Base-by-base conservation (phyloP, 30 jellyfish, hydroid and myxozoan genomes). In the Turritopsis rubra region DNA sequence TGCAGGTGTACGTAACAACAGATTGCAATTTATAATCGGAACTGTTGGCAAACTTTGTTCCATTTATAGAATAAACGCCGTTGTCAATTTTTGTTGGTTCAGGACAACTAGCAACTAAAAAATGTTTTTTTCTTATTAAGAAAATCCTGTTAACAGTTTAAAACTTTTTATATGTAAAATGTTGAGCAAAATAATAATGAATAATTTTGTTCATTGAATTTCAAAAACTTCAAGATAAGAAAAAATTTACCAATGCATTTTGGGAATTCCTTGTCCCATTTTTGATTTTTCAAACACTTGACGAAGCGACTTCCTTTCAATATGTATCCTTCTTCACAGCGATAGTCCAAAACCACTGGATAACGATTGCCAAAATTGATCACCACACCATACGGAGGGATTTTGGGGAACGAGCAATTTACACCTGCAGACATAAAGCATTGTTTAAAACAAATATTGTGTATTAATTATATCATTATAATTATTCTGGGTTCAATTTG, bases 41-140 rank as follows among this genome's bases (percentile, higher is more conserved):
- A 41, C 89, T 76, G 65, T 29, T 82, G 52, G 28, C 65, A 18
- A 17, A 25, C 1, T 23, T 74, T 65, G 73, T 71, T 24, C 88
- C 88, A 71, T 82, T 66, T 13, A 90, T 66, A 28, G 85, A 54
- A 7, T 83, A 65, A 21, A 25, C 53, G 29, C 81, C 88, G 65
- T 89, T 71, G 19, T 53, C 71, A 31, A 85, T 89, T 23, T 18
- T 60, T n/a, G 86, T 85, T 72, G 89, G 90, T 26, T 75, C 89
- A 1, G 88, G 86, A 76, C 97, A 90, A 23, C 86, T 65, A 21
- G 92, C 92, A 25, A 28, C 95, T 88, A 65, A 71, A 88, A 83
- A 75, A 26, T 79, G 0, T 74, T 13, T 41, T 41, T 41, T 41
- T 41, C n/a, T 54, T 54, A 16, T 54, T 54, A 54, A 54, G 72